These are phyloP conservation scores for Ochropacha duplaris DNA, from an alignment of 2,888 invertebrate genomes.

Conservation along the genomic window DNA sequence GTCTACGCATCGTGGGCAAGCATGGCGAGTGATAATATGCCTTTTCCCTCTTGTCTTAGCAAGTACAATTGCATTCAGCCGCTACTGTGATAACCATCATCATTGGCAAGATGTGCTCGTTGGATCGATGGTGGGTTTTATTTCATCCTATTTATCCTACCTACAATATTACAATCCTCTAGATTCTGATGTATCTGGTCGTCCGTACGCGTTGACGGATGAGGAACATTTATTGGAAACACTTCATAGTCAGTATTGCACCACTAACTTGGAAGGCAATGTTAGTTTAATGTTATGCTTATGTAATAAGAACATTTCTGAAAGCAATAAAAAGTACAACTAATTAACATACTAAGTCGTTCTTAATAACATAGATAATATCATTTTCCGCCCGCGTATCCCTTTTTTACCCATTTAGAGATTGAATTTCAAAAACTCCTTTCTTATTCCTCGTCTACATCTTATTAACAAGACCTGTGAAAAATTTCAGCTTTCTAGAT, in stretches of 20 bases:
- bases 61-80: slow-evolving; percentile 85
- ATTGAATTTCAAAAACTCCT: no score
- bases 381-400: no score
- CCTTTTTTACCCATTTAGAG: no score
- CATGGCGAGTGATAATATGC: slow-evolving; percentile 83
- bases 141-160: slow-evolving; percentile 85
- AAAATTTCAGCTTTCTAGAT: no score
- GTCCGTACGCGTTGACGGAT: slow-evolving; percentile 28
- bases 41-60: slow-evolving; percentile 86
- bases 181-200: slow-evolving; percentile 33
- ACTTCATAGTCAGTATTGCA: slow-evolving; percentile 25
- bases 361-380: background rate
- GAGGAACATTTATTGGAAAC: slow-evolving; percentile 12
- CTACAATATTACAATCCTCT: slow-evolving; percentile 86
- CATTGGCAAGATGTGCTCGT: slow-evolving; percentile 92
- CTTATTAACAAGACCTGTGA: no score
- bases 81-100: slow-evolving; percentile 94
- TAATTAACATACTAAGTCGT: background rate
- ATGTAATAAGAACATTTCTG: slow-evolving; percentile 14
- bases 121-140: slow-evolving; percentile 86
- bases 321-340: slow-evolving; percentile 14
- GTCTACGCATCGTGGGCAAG: slow-evolving; percentile 81
- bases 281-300: slow-evolving; percentile 21
- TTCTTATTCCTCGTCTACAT: no score
- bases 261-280: slow-evolving; percentile 20